Evolutionary conservation across 2,797 vertebrate genomes (phyloP).

Genomic region (Falco cherrug): DNA sequence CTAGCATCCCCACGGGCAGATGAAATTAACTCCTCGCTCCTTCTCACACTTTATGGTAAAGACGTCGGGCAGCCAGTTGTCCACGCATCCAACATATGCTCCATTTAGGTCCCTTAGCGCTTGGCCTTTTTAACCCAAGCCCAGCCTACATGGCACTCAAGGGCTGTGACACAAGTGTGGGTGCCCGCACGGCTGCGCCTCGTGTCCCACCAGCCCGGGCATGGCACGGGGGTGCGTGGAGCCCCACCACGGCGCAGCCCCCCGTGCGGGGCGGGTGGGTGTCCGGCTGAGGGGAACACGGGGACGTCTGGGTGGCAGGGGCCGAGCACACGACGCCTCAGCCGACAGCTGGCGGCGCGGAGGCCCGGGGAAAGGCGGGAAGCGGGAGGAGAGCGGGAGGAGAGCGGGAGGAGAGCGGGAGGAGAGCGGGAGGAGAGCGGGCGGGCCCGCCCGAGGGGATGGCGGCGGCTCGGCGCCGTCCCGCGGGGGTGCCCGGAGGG

Average conservation of each 20-base stretch:
- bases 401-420: not conserved
- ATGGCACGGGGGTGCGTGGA: too few relatives aligned
- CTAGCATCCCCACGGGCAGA: not conserved
- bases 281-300: too few relatives aligned
- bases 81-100: fast-evolving
- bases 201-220: too few relatives aligned
- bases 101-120: not conserved
- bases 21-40: not conserved
- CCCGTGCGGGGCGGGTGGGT: not conserved
- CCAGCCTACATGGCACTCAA: not conserved
- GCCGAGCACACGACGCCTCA: too few relatives aligned
- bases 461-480: not conserved
- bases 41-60: not conserved
- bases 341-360: not conserved
- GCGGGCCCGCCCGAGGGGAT: too few relatives aligned
- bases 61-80: not conserved
- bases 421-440: not conserved
- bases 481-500: not conserved
- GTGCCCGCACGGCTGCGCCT: fast-evolving
- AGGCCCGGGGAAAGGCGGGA: too few relatives aligned
- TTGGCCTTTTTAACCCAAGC: too few relatives aligned
- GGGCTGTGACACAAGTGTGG: not conserved
- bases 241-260: not conserved
- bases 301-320: fast-evolving
- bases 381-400: not conserved